These are phyloP conservation scores for Microtus oregoni DNA, from an alignment of 2,113 vertebrate genomes.

Conservation along the genomic window DNA sequence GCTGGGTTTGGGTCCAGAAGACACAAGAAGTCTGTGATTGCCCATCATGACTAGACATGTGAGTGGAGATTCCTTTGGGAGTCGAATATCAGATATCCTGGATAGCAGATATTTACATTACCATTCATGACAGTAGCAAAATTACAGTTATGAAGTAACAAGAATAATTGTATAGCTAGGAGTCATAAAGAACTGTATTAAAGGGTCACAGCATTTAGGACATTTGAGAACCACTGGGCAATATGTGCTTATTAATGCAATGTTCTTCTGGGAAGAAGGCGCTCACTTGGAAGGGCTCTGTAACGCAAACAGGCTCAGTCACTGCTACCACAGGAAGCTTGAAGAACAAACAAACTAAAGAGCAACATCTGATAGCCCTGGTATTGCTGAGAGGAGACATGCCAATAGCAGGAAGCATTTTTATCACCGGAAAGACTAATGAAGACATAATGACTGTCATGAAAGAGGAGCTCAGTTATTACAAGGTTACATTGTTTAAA, in stretches of 20 bases:
- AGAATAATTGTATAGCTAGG: background rate
- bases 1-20: background rate
- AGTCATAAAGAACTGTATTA: background rate
- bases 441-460: background rate
- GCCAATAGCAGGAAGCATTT: background rate
- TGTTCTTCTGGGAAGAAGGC: background rate
- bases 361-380: background rate
- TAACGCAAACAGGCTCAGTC: background rate
- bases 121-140: background rate
- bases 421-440: background rate
- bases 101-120: background rate
- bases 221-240: background rate
- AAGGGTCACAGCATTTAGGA: background rate
- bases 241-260: background rate
- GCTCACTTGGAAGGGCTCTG: background rate
- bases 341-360: background rate
- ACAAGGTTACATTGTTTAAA: background rate
- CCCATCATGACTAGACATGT: accelerated
- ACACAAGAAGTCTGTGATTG: background rate
- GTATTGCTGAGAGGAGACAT: background rate
- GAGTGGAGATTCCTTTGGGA: background rate
- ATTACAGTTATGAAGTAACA: background rate
- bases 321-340: background rate
- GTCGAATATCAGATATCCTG: background rate
- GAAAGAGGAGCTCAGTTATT: background rate